Evolutionary conservation across 2,888 invertebrate genomes (phyloP).

Genomic region (Panopea generosa): DNA sequence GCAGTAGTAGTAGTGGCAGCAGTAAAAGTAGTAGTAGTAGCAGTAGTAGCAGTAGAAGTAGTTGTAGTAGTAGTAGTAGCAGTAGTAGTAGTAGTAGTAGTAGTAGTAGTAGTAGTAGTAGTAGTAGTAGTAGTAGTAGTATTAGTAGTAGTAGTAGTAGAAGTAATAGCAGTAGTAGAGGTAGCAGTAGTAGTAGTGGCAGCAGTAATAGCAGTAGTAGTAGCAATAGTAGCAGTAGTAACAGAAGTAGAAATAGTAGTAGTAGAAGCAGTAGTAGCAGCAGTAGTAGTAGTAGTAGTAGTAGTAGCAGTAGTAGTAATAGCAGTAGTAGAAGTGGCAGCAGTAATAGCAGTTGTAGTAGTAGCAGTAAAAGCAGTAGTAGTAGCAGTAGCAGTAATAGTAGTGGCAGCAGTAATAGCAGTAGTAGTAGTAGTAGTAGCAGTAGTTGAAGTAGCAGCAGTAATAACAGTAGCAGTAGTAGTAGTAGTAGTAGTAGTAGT

Average conservation of each 20-base stretch:
- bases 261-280: too few species aligned
- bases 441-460: too few species aligned
- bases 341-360: too few species aligned
- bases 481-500: constrained; percentile 3
- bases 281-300: constrained; percentile 12
- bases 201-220: constrained; percentile 7
- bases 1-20: constrained; percentile 2
- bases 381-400: constrained; percentile 6
- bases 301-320: constrained; percentile 11
- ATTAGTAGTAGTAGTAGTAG: too few species aligned
- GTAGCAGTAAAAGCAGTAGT: too few species aligned
- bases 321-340: constrained; percentile 11
- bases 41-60: constrained; percentile 6
- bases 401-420: constrained; percentile 9
- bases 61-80: constrained; percentile 9
- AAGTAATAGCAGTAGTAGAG: too few species aligned
- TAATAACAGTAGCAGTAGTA: too few species aligned
- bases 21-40: constrained; percentile 12
- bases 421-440: constrained; percentile 16
- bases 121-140: too few species aligned
- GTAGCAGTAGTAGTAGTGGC: too few species aligned
- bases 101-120: too few species aligned
- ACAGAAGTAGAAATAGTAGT: too few species aligned
- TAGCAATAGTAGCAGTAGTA: constrained; percentile 5
- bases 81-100: constrained; percentile 10